These are phyloP conservation scores for Thalassoma bifasciatum DNA, from an alignment of 2,113 vertebrate genomes.

Conservation along the genomic window DNA sequence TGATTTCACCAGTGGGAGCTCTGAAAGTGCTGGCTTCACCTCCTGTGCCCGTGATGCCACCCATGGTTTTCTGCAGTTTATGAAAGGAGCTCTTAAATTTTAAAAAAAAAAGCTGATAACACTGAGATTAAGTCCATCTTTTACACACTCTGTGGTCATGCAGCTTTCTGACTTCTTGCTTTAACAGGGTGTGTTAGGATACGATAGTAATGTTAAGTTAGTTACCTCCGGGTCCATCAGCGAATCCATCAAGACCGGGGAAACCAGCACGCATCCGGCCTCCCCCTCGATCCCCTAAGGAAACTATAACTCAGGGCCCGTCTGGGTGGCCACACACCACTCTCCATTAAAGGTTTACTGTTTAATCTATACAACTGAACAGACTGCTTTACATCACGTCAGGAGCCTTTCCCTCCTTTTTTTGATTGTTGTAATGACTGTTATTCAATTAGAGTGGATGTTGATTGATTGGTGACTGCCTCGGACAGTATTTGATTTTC, in stretches of 20 bases:
- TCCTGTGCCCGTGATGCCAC: no score
- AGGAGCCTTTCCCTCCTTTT: constrained; percentile 33
- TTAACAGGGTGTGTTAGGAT: constrained; percentile 39
- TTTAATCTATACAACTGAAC: constrained; percentile 73
- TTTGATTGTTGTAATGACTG: constrained; percentile 40
- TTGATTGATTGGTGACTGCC: constrained; percentile 50
- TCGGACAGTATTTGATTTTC: constrained; percentile 63
- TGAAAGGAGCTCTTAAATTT: no score
- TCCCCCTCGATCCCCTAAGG: constrained; percentile 58
- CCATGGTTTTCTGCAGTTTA: no score
- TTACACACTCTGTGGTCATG: constrained; percentile 6
- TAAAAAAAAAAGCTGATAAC: no score
- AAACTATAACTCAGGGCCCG: constrained; percentile 51
- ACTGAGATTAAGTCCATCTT: no score
- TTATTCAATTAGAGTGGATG: constrained; percentile 63
- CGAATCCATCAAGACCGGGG: constrained; percentile 26
- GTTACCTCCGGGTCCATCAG: constrained; percentile 11
- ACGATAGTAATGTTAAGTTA: constrained; percentile 28
- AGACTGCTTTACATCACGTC: constrained; percentile 48
- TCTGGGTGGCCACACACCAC: constrained; percentile 49
- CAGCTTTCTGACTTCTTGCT: constrained; percentile 38
- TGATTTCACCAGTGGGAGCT: no score
- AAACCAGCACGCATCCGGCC: constrained; percentile 55
- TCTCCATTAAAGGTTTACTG: constrained; percentile 70
- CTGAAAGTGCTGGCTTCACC: no score